Conservation (phyloP, 1,140 invertebrate genomes). For the Dendroctonus valens region DNA sequence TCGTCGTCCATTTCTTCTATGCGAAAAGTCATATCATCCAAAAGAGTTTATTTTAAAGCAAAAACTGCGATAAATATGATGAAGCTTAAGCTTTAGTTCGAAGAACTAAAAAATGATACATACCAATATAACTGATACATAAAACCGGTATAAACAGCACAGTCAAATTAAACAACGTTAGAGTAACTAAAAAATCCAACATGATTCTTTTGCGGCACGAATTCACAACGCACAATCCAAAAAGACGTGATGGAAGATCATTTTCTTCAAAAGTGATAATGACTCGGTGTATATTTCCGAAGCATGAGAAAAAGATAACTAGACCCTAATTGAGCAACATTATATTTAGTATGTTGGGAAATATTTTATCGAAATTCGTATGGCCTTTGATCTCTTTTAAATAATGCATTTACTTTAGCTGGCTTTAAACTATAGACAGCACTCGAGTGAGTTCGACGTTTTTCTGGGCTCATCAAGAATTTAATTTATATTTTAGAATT, state of each 20-base stretch:
- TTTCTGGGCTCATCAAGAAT: too few relatives aligned
- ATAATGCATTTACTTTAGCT: conserved; percentile 10
- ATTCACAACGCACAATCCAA: neutral
- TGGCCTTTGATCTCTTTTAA: conserved; percentile 16
- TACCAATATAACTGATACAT: conserved; percentile 33
- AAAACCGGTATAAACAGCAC: conserved; percentile 32
- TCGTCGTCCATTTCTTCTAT: neutral
- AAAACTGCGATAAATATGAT: neutral
- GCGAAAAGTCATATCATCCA: neutral
- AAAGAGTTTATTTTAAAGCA: neutral
- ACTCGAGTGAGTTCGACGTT: too few relatives aligned
- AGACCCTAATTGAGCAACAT: conserved; percentile 5
- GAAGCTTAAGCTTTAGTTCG: neutral
- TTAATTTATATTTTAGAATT: too few relatives aligned
- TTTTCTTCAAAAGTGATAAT: conserved; percentile 15
- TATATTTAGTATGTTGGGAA: conserved; percentile 9
- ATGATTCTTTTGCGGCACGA: conserved; percentile 25
- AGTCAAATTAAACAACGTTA: conserved; percentile 35
- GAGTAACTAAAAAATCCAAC: conserved; percentile 38
- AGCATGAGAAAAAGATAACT: conserved; percentile 24
- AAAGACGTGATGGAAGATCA: neutral
- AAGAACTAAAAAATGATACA: conserved; percentile 14
- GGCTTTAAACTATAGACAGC: too few relatives aligned
- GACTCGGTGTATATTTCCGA: conserved; percentile 3
- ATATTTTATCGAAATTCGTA: conserved; percentile 15